Conservation (phyloP, 2,888 invertebrate species). For the Serrognathus titanus region DNA sequence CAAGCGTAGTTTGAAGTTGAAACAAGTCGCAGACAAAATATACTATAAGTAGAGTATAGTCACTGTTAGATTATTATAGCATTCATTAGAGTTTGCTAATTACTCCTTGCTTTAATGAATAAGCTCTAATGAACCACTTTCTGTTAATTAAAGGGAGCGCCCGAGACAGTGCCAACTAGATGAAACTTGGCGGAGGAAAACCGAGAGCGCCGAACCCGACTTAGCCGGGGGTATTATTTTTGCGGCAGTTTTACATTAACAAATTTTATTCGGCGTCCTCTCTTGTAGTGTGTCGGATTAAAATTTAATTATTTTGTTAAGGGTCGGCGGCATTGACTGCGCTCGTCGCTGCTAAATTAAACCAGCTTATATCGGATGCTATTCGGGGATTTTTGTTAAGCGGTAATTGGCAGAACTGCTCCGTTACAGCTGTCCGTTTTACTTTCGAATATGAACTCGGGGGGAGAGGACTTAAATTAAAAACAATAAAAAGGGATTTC, state of each 20-base stretch:
- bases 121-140: conserved; percentile 89
- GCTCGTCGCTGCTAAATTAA: conserved; percentile 32
- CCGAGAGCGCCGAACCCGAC: conserved; percentile 24
- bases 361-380: conserved; percentile 24
- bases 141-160: conserved; percentile 77
- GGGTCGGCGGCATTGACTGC: conserved; percentile 26
- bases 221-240: conserved; percentile 2
- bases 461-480: conserved; percentile 34
- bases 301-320: conserved; percentile 36
- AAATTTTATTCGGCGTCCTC: conserved; percentile 33
- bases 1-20: not conserved
- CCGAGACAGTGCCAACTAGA: conserved; percentile 45
- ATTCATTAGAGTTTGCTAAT: conserved; percentile 86
- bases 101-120: conserved; percentile 88
- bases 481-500: conserved; percentile 35
- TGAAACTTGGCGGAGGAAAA: conserved; percentile 42
- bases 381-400: conserved; percentile 37
- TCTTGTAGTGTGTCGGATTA: conserved; percentile 29
- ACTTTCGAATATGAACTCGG: conserved; percentile 26
- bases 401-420: conserved; percentile 36
- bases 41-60: conserved; percentile 41
- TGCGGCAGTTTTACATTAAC: conserved; percentile 15
- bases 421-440: conserved; percentile 32
- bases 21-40: conserved; percentile 29
- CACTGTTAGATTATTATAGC: conserved; percentile 71